These are phyloP conservation scores for Corbicula japonica DNA, from an alignment of 2,888 invertebrate species.

Conservation along the genomic window DNA sequence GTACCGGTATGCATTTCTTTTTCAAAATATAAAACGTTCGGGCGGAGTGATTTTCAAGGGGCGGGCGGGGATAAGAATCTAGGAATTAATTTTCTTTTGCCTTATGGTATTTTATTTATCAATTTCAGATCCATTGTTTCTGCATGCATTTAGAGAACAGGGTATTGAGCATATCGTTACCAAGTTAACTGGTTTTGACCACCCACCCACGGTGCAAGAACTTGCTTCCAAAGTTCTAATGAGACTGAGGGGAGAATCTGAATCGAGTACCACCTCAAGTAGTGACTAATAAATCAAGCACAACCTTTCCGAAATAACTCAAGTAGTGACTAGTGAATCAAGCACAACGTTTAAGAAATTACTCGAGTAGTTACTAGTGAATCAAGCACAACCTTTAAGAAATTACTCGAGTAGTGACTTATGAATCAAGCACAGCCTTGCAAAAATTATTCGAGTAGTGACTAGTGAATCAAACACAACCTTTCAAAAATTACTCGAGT, in stretches of 20 bases:
- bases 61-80: too few species aligned
- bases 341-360: neutral
- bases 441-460: neutral
- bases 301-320: neutral
- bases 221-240: slow-evolving; percentile 55
- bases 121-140: slow-evolving; percentile 57
- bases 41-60: too few species aligned
- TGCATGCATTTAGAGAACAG: slow-evolving; percentile 60
- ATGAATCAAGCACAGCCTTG: slow-evolving; percentile 17
- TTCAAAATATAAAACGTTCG: too few species aligned
- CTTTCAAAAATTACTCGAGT: too few species aligned
- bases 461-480: slow-evolving; percentile 18
- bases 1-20: too few species aligned
- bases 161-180: slow-evolving; percentile 55
- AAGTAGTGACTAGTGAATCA: slow-evolving; percentile 13
- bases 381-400: neutral
- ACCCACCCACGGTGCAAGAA: slow-evolving; percentile 53
- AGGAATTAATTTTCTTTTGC: too few species aligned
- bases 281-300: slow-evolving; percentile 34
- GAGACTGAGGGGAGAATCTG: slow-evolving; percentile 45
- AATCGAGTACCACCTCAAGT: slow-evolving; percentile 29
- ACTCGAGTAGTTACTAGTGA: slow-evolving; percentile 6
- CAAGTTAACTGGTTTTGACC: slow-evolving; percentile 29
- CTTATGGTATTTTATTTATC: too few species aligned
- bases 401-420: neutral